These are phyloP conservation scores for Girardinichthys multiradiatus DNA, from an alignment of 2,113 vertebrate genomes.

Conservation along the genomic window DNA sequence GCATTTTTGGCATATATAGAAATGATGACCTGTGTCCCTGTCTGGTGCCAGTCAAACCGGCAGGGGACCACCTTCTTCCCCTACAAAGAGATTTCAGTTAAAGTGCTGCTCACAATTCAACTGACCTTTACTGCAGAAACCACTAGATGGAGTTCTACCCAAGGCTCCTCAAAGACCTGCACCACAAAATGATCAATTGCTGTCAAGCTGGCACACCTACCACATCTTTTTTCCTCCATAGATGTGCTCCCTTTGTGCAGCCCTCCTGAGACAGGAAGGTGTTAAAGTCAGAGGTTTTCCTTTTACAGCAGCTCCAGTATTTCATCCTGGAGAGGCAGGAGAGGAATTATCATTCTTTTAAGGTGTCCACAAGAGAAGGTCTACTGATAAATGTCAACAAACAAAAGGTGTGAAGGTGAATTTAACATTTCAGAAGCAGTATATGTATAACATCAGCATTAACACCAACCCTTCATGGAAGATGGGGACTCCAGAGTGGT, in stretches of 20 bases:
- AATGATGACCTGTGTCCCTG: slow-evolving; percentile 92
- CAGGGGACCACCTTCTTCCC: slow-evolving; percentile 92
- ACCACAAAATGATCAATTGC: slow-evolving; percentile 3
- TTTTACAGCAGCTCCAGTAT: slow-evolving; percentile 97
- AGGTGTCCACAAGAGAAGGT: not conserved
- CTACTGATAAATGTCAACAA: not conserved
- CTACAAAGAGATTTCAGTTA: slow-evolving; percentile 67
- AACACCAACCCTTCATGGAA: slow-evolving; percentile 94
- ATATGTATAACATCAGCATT: not conserved
- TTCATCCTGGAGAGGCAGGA: slow-evolving; percentile 87
- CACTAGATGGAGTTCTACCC: slow-evolving; percentile 61
- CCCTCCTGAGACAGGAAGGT: slow-evolving; percentile 94
- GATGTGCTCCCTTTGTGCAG: slow-evolving; percentile 87
- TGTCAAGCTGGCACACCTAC: slow-evolving; percentile 77
- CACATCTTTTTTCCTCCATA: slow-evolving; percentile 90
- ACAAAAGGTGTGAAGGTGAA: not conserved
- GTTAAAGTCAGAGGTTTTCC: slow-evolving; percentile 96
- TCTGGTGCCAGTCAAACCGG: slow-evolving; percentile 98
- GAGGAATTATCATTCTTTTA: slow-evolving; percentile 9
- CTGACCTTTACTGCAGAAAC: not conserved
- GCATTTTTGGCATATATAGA: slow-evolving; percentile 96
- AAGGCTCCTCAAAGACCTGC: not conserved
- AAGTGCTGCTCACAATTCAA: not conserved
- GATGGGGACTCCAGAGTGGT: slow-evolving; percentile 92
- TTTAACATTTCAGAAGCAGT: not conserved